phyloP scores from a whole-genome alignment of 2,888 invertebrate genomes.

The Heteromurus nitidus region DNA sequence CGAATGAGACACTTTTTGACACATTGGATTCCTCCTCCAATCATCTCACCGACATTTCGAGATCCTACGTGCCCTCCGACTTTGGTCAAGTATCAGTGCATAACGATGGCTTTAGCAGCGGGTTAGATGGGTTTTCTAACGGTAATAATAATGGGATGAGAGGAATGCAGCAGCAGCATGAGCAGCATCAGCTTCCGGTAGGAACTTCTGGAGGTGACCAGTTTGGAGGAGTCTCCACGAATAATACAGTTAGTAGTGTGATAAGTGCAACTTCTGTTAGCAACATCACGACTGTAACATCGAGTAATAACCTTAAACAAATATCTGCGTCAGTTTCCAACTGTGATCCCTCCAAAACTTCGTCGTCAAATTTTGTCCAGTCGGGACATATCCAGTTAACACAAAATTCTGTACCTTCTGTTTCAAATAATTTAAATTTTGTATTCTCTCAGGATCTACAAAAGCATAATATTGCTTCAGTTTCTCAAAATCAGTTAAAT shows the following conservation, averaged over 20 bases:
- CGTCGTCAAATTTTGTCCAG: constrained; percentile 61
- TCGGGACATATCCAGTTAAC: constrained; percentile 48
- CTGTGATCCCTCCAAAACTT: constrained; percentile 72
- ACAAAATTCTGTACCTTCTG: constrained; percentile 51
- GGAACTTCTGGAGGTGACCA: constrained; percentile 63
- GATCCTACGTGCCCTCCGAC: constrained; percentile 73
- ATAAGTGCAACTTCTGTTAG: constrained; percentile 55
- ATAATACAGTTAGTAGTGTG: constrained; percentile 55
- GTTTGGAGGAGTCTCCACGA: constrained; percentile 56
- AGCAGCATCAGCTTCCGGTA: constrained; percentile 37
- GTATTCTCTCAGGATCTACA: constrained; percentile 63
- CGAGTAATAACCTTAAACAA: constrained; percentile 52
- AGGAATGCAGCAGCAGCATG: constrained; percentile 39
- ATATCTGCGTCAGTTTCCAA: constrained; percentile 65
- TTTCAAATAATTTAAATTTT: constrained; percentile 55
- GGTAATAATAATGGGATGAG: constrained; percentile 57
- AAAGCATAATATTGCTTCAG: constrained; percentile 57
- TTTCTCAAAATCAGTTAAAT: constrained; percentile 52
- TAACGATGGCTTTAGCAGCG: constrained; percentile 44
- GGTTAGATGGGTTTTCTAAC: constrained; percentile 54
- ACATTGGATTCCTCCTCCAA: constrained; percentile 72
- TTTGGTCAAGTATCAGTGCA: constrained; percentile 68
- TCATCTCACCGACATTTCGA: constrained; percentile 73
- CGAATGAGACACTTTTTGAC: constrained; percentile 73
- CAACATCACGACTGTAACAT: constrained; percentile 48